Evolutionary conservation across 2,797 vertebrate species (phyloP).

Genomic region (Enteromius afrohamiltoni): DNA sequence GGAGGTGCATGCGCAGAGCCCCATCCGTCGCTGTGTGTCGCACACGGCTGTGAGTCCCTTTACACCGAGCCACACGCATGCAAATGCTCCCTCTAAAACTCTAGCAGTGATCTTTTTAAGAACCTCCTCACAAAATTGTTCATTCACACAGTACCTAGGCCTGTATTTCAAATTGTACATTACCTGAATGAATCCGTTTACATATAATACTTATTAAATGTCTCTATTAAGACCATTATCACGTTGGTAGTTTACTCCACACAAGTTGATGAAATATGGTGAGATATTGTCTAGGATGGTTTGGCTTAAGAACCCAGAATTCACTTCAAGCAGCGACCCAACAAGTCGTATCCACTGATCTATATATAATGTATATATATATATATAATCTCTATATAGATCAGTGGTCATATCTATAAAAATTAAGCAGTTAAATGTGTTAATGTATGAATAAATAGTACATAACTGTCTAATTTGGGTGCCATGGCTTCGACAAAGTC

Average conservation of each 20-base stretch:
- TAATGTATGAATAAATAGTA: background rate
- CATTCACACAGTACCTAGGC: background rate
- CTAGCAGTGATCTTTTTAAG: slow-evolving; percentile 51
- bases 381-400: too few relatives aligned
- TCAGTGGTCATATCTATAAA: too few relatives aligned
- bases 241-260: background rate
- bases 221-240: background rate
- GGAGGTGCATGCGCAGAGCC: slow-evolving; percentile 6
- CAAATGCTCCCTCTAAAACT: background rate
- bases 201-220: background rate
- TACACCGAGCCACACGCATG: slow-evolving; percentile 32
- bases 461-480: background rate
- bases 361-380: too few relatives aligned
- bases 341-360: too few relatives aligned
- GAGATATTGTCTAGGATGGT: background rate
- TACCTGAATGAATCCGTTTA: background rate
- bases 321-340: background rate
- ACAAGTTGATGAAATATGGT: background rate
- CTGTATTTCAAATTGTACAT: background rate
- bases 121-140: background rate
- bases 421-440: background rate
- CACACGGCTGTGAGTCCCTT: background rate
- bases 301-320: background rate
- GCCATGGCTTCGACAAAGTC: background rate
- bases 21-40: background rate